Evolutionary conservation across 1,140 invertebrate species (phyloP).

Genomic region (Polypedilum vanderplanki): DNA sequence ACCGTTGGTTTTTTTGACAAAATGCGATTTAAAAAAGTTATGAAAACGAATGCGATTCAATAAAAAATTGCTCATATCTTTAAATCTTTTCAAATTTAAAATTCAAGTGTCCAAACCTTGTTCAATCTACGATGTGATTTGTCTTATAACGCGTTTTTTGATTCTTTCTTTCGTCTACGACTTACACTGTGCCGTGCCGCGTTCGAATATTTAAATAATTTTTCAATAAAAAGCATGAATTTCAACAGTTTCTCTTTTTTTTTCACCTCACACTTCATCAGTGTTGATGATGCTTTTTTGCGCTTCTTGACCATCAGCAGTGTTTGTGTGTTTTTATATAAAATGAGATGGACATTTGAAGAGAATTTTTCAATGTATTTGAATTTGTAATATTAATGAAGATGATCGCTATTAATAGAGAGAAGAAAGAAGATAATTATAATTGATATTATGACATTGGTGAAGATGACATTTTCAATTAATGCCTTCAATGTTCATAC

Average conservation of each 20-base stretch:
- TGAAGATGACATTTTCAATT: conserved; percentile 6
- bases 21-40: no score
- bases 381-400: not conserved
- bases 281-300: not conserved
- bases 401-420: not conserved
- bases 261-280: not conserved
- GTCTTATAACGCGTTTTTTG: not conserved
- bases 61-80: no score
- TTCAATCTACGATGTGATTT: not conserved
- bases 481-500: not conserved
- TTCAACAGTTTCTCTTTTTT: conserved; percentile 25
- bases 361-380: not conserved
- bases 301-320: not conserved
- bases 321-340: not conserved
- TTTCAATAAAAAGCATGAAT: conserved; percentile 26
- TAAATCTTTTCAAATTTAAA: no score
- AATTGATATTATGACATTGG: not conserved
- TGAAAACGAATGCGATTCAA: no score
- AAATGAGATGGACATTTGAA: not conserved
- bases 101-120: no score
- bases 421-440: not conserved
- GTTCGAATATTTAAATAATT: conserved; percentile 16
- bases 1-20: no score
- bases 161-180: not conserved
- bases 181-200: not conserved